Evolutionary conservation across 2,888 invertebrate genomes (phyloP).

Genomic region (Neoascia interrupta): DNA sequence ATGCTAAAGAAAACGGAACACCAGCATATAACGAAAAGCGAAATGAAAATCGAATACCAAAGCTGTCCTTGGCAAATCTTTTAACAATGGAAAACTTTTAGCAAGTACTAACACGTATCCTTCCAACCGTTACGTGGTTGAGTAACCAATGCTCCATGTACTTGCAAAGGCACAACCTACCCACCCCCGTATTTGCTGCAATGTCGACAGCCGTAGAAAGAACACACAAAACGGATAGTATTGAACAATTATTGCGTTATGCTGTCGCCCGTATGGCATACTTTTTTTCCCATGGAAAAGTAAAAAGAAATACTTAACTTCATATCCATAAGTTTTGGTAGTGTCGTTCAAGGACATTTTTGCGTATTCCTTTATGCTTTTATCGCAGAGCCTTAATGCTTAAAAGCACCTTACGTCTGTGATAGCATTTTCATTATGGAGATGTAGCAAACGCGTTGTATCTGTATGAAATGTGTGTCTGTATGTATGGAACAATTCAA

Average conservation of each 20-base stretch:
- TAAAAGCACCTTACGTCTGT: background rate
- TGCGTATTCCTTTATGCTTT: slow-evolving; percentile 2
- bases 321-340: slow-evolving; percentile 3
- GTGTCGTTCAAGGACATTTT: slow-evolving; percentile 1
- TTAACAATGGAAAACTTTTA: slow-evolving; percentile 26
- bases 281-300: background rate
- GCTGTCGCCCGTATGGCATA: slow-evolving; percentile 9
- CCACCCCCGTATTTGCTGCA: too few species aligned
- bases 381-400: background rate
- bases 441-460: too few species aligned
- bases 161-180: too few species aligned
- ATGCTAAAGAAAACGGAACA: background rate
- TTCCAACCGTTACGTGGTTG: background rate
- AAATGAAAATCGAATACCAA: slow-evolving; percentile 12
- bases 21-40: background rate
- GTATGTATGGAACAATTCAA: background rate
- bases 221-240: background rate
- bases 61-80: slow-evolving; percentile 7
- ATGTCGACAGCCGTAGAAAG: too few species aligned
- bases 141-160: background rate
- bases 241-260: slow-evolving; percentile 34
- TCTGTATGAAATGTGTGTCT: background rate
- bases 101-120: slow-evolving; percentile 9
- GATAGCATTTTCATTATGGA: too few species aligned
- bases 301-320: slow-evolving; percentile 6